phyloP scores from a whole-genome alignment of 2,888 invertebrate species.

The Conus canariensis region DNA sequence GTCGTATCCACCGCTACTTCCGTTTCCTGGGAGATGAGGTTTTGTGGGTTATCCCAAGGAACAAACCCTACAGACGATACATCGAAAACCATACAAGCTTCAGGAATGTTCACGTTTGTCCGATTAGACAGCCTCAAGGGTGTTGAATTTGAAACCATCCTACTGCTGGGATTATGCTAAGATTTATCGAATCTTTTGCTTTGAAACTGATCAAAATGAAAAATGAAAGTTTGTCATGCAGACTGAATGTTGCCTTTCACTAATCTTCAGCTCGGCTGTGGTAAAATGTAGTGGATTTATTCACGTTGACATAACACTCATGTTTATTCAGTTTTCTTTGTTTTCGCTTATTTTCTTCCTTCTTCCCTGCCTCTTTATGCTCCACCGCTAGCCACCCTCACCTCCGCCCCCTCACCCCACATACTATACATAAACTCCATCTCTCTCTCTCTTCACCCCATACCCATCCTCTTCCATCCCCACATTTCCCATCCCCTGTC shows the following conservation, averaged over 20 bases:
- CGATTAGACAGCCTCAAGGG: background rate
- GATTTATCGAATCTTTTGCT: background rate
- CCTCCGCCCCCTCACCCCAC: background rate
- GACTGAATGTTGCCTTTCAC: background rate
- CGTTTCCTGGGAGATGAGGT: background rate
- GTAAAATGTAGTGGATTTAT: too few species aligned
- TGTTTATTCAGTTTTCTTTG: background rate
- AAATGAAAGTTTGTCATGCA: background rate
- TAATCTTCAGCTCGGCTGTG: too few species aligned
- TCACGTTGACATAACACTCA: too few species aligned
- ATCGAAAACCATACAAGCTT: background rate
- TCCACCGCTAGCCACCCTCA: background rate
- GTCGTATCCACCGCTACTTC: background rate
- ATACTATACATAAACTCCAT: too few species aligned
- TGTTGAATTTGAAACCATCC: too few species aligned
- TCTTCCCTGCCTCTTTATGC: too few species aligned
- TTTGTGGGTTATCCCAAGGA: conserved; percentile 4
- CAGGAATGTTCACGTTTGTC: background rate
- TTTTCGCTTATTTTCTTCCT: too few species aligned
- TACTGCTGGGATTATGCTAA: background rate
- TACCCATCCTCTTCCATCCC: background rate
- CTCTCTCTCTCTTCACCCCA: too few species aligned
- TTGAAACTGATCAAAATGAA: background rate
- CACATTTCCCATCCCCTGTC: background rate
- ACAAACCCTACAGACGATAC: background rate